Percentiles rank a stretch among this genome's conserved stretches.
Conservation (phyloP, 2,113 vertebrate genomes). For the Phyllostomus hastatus region DNA sequence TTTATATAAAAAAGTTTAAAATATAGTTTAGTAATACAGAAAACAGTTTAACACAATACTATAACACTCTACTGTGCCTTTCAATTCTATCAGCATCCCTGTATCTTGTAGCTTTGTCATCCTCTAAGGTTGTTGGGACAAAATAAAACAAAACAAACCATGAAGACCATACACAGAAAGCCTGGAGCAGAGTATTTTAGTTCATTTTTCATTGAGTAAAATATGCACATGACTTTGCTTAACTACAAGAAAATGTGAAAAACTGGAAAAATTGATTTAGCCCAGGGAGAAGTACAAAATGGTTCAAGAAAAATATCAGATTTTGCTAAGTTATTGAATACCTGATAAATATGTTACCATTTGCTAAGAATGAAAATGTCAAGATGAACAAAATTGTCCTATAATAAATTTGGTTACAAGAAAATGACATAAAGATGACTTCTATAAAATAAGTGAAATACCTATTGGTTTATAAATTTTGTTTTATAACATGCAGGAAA, state of each 20-base stretch:
- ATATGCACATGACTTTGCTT: background rate
- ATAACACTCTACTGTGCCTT: background rate
- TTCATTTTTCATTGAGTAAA: background rate
- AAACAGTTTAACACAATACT: background rate
- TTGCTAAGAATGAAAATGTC: background rate
- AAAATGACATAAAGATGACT: background rate
- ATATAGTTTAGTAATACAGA: background rate
- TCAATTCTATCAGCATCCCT: background rate
- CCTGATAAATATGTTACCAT: background rate
- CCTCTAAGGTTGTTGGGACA: background rate
- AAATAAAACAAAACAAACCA: background rate
- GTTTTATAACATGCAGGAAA: background rate
- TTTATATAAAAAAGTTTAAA: background rate
- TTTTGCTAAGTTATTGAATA: background rate
- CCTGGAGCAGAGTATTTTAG: background rate
- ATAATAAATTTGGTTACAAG: background rate
- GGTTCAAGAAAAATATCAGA: background rate
- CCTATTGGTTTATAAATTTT: background rate
- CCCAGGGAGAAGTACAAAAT: background rate
- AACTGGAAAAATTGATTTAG: background rate
- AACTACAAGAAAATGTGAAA: background rate
- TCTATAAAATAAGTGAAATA: background rate
- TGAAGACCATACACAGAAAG: background rate
- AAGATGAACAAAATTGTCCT: background rate
- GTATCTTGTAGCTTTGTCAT: background rate